Conservation (phyloP, 2,797 vertebrate genomes). For the Schizothorax lantsangensis region DNA sequence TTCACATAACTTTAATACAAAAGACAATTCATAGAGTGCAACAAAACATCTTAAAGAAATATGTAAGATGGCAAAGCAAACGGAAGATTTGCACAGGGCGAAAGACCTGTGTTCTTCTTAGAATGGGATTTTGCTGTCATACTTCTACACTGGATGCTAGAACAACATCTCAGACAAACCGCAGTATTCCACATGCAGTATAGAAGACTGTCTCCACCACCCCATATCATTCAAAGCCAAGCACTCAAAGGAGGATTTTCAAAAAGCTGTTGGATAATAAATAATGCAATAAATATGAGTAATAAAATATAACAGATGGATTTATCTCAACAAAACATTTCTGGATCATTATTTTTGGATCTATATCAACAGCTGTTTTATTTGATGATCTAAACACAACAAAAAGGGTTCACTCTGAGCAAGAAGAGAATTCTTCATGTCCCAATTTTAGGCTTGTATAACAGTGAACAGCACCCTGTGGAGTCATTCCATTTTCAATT, state of each 20-base stretch:
- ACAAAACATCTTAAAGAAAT: slow-evolving; percentile 19
- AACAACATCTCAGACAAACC: slow-evolving; percentile 16
- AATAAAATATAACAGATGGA: not conserved
- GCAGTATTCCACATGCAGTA: not conserved
- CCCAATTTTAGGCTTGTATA: slow-evolving; percentile 15
- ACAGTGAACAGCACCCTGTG: slow-evolving; percentile 23
- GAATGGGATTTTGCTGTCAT: slow-evolving; percentile 7
- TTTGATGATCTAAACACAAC: slow-evolving; percentile 4
- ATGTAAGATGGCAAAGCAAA: slow-evolving; percentile 32
- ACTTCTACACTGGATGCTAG: slow-evolving; percentile 2
- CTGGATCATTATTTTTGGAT: slow-evolving; percentile 1
- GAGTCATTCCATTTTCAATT: slow-evolving; percentile 35
- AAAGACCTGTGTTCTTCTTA: slow-evolving; percentile 4
- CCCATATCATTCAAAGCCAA: not conserved
- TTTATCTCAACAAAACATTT: slow-evolving; percentile 6
- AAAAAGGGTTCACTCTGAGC: not conserved
- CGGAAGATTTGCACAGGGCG: not conserved
- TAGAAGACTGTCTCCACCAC: not conserved
- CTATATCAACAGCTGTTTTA: not conserved
- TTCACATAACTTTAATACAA: slow-evolving; percentile 43
- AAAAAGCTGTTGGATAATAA: slow-evolving; percentile 6
- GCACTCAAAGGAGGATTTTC: not conserved
- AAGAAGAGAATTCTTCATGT: slow-evolving; percentile 9
- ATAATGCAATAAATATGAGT: slow-evolving; percentile 16
- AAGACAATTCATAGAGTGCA: slow-evolving; percentile 5